phyloP scores from a whole-genome alignment of 2,888 invertebrate species.

The Agrypnus murinus region DNA sequence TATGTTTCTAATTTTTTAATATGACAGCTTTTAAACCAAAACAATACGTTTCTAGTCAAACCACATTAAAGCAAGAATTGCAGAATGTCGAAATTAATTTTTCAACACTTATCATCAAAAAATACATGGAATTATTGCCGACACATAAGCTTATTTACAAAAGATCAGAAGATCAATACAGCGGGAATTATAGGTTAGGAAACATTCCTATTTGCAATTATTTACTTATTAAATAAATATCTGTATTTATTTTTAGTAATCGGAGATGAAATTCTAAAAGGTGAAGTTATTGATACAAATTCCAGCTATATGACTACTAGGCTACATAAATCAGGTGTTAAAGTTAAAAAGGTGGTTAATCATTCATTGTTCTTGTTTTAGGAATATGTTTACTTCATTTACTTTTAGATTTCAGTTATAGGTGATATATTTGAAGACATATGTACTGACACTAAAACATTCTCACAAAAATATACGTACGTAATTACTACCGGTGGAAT shows the following conservation, averaged over 20 bases:
- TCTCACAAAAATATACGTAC: conserved; percentile 76
- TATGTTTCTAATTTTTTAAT: too few relatives aligned
- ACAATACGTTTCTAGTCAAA: too few relatives aligned
- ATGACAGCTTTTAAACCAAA: too few relatives aligned
- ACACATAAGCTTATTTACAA: background rate
- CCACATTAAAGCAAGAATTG: background rate
- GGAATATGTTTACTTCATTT: conserved; percentile 5
- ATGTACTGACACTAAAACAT: conserved; percentile 76
- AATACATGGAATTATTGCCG: too few relatives aligned
- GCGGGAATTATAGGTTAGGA: conserved; percentile 61
- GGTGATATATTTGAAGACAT: conserved; percentile 79
- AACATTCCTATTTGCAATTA: background rate
- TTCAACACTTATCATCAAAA: too few relatives aligned
- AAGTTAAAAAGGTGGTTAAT: conserved; percentile 73
- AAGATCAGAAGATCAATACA: conserved; percentile 50
- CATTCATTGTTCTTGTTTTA: background rate
- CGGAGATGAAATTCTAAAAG: conserved; percentile 86
- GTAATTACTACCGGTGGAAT: conserved; percentile 86
- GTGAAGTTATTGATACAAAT: conserved; percentile 81
- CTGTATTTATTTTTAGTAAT: conserved; percentile 73
- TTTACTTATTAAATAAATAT: background rate
- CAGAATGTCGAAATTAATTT: conserved; percentile 12
- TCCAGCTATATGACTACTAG: conserved; percentile 77
- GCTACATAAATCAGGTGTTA: conserved; percentile 78
- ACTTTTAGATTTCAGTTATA: conserved; percentile 78